phyloP scores from a whole-genome alignment of 1,140 invertebrate genomes.

The Aradophagus sp. region DNA sequence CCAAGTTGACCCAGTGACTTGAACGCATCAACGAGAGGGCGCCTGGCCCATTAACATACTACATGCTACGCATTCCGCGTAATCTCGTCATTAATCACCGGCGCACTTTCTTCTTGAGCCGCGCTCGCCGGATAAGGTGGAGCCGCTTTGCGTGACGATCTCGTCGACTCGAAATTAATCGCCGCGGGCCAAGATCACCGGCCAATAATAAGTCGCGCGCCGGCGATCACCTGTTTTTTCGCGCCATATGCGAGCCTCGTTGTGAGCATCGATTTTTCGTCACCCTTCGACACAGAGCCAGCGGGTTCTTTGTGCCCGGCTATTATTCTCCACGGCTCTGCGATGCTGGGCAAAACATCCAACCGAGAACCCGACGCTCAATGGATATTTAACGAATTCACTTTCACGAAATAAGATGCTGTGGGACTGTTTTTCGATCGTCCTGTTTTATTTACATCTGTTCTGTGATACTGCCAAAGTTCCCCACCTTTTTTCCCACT shows the following conservation, averaged over 20 bases:
- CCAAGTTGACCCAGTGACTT: conserved; percentile 51
- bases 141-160: too few species aligned
- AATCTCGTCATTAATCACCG: conserved; percentile 56
- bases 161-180: conserved; percentile 32
- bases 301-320: conserved; percentile 13
- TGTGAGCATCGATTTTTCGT: conserved; percentile 49
- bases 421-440: too few species aligned
- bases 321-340: conserved; percentile 25
- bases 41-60: conserved; percentile 50
- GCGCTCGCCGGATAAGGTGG: too few species aligned
- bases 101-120: conserved; percentile 51
- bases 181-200: too few species aligned
- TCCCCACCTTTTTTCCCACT: too few species aligned
- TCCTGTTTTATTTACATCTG: too few species aligned
- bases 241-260: conserved; percentile 47
- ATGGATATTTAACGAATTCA: too few species aligned
- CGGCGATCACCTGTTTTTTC: conserved; percentile 59
- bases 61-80: conserved; percentile 37
- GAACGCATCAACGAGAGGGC: conserved; percentile 21
- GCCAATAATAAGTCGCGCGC: too few species aligned
- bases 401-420: too few species aligned
- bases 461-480: too few species aligned
- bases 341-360: conserved; percentile 33
- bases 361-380: conserved; percentile 3
- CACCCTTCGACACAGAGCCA: conserved; percentile 38